phyloP scores from a whole-genome alignment of 2,888 invertebrate species.

The Ypsolopha scabrella region DNA sequence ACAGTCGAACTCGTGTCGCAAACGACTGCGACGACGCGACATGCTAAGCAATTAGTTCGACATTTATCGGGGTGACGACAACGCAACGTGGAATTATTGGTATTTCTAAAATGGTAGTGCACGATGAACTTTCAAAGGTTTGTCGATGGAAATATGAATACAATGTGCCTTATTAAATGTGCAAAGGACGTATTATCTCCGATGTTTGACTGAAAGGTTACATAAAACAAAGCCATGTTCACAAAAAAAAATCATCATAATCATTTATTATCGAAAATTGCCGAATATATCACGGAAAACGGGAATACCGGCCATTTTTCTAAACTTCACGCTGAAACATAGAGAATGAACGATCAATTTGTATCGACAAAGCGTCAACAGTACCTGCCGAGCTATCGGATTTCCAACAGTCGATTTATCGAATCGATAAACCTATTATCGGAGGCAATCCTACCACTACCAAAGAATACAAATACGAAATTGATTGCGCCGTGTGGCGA shows the following conservation, averaged over 20 bases:
- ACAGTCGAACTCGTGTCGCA: constrained; percentile 26
- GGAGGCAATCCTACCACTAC: constrained; percentile 32
- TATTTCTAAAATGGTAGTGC: background rate
- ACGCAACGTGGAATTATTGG: background rate
- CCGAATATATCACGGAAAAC: too few relatives aligned
- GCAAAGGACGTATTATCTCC: too few relatives aligned
- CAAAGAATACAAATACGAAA: constrained; percentile 66
- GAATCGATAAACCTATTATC: constrained; percentile 49
- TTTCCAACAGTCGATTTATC: constrained; percentile 16
- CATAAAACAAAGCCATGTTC: too few relatives aligned
- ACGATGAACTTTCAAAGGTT: background rate
- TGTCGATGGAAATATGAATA: background rate
- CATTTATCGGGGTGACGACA: constrained; percentile 25
- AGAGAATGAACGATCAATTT: background rate
- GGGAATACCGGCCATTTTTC: too few relatives aligned
- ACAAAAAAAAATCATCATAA: too few relatives aligned
- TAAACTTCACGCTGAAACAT: too few relatives aligned
- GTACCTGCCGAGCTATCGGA: background rate
- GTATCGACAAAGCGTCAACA: background rate
- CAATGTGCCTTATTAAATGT: too few relatives aligned
- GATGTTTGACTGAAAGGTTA: too few relatives aligned
- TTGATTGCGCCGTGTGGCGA: constrained; percentile 67
- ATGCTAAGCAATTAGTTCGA: constrained; percentile 35
- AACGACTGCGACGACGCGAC: constrained; percentile 22
- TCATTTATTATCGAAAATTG: too few relatives aligned